Evolutionary conservation across 2,113 vertebrate genomes (phyloP).

Genomic region (Tautogolabrus adspersus): DNA sequence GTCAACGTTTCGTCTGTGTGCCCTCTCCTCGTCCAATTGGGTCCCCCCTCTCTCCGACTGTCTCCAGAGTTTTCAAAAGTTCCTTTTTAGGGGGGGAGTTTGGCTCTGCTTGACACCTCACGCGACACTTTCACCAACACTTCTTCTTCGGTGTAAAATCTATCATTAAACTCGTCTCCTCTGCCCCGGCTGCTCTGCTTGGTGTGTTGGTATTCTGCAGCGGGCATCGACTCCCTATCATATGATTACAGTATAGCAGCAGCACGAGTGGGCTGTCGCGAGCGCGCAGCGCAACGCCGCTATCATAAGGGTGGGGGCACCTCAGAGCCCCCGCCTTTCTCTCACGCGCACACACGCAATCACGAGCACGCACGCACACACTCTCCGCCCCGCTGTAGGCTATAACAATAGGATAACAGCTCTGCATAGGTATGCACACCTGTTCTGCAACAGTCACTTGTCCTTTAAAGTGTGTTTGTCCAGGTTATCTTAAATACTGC

Average conservation of each 20-base stretch:
- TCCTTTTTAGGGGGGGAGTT: conserved; percentile 29
- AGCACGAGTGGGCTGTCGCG: conserved; percentile 63
- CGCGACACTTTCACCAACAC: conserved; percentile 16
- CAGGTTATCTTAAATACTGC: not conserved
- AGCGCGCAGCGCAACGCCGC: conserved; percentile 71
- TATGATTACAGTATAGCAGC: conserved; percentile 77
- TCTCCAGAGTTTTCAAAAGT: conserved; percentile 65
- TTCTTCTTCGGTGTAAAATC: conserved; percentile 7
- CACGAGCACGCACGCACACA: not conserved
- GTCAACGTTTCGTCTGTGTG: conserved; percentile 17
- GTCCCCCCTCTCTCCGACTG: conserved; percentile 38
- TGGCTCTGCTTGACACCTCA: conserved; percentile 23
- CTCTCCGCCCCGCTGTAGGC: not conserved
- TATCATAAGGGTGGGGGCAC: conserved; percentile 33
- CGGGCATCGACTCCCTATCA: conserved; percentile 69
- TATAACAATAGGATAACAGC: conserved; percentile 59
- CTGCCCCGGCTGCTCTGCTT: conserved; percentile 44
- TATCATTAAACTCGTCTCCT: conserved; percentile 22
- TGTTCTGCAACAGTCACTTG: conserved; percentile 59
- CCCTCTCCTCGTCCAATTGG: conserved; percentile 18
- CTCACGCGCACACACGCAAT: not conserved
- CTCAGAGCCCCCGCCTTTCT: conserved; percentile 11
- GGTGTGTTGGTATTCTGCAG: conserved; percentile 66
- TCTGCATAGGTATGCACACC: conserved; percentile 68
- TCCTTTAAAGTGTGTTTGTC: conserved; percentile 4